Conservation (phyloP, 2,888 invertebrate species). For the Salticus scenicus region DNA sequence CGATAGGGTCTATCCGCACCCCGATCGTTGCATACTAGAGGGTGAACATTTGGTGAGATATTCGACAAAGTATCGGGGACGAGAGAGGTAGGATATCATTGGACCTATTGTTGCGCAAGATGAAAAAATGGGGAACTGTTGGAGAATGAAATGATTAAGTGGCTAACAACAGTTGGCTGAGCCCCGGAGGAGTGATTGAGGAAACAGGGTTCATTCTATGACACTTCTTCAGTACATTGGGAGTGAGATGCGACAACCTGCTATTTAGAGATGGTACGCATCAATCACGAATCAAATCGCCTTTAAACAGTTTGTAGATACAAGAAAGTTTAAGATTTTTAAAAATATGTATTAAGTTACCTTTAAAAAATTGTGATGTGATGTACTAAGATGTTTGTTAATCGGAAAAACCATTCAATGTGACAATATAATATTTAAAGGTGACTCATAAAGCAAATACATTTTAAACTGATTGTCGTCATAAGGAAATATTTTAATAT, state of each 20-base stretch:
- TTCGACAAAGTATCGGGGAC: conserved; percentile 26
- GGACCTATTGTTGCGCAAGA: conserved; percentile 44
- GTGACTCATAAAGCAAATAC: too few species aligned
- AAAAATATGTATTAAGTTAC: too few species aligned
- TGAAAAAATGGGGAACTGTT: conserved; percentile 26
- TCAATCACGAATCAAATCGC: too few species aligned
- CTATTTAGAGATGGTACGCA: background rate
- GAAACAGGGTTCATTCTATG: background rate
- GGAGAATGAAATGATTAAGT: conserved; percentile 57
- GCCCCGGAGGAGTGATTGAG: conserved; percentile 55
- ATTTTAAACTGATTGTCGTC: too few species aligned
- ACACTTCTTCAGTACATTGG: conserved; percentile 25
- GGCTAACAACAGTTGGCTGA: conserved; percentile 43
- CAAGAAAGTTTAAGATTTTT: too few species aligned
- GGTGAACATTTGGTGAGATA: conserved; percentile 42
- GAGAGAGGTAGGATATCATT: conserved; percentile 31
- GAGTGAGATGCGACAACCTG: conserved; percentile 21
- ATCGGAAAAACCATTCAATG: too few species aligned
- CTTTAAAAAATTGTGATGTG: too few species aligned
- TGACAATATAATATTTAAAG: too few species aligned
- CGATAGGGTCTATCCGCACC: conserved; percentile 30
- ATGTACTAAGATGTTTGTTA: too few species aligned
- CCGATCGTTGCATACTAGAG: background rate
- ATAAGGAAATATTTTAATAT: too few species aligned
- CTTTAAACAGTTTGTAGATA: too few species aligned